Evolutionary conservation across 2,797 vertebrate genomes (phyloP), one percentile per base, ranked within the genome.

Genomic region (Dryobates pubescens): DNA sequence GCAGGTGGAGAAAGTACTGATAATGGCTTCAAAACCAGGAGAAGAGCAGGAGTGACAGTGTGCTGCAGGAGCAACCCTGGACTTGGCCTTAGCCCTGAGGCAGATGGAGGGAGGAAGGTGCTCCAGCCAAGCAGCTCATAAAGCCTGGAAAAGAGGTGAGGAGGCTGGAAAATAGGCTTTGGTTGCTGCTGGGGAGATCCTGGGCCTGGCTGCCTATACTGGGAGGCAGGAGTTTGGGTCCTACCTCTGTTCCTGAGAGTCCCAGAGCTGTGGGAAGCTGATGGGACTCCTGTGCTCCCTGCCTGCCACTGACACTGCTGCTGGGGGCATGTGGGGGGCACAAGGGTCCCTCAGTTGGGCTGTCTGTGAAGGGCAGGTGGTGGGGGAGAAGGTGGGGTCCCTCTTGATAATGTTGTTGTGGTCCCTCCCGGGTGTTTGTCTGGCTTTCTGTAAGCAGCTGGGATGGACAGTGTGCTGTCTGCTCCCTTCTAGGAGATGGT

Each of bases 101-200:
- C 75, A 68, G 89, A 32, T 58, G 92, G 89, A 54, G 51, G 68
- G 79, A 91, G 80, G 73, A 88, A 82, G 58, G 26, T 34, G 74
- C 65, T 86, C 10, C 54, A 17, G 82, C 85, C 82, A 47, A 71
- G 81, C n/a, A 10, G 51, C 62, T 80, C 8, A 10, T 19, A 27
- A 61, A 83, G 82, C 57, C 3, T 80, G 70, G 77, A 17, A 34
- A 41, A 36, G 49, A 13, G 45, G 32, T 30, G 14, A 65, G 19
- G 63, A 27, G 36, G 24, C 27, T 41, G 61, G 24, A 29, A 63
- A 29, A 65, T 18, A 45, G 43, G 30, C 41, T 70, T 30, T 18
- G 72, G 58, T 10, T 27, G 53, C 61, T 4, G 5, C 12, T 9
- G 57, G 88, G 38, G 45, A 27, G 65, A 12, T 64, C n/a, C 29